phyloP scores from a whole-genome alignment of 1,140 invertebrate species.

The Drosophila aff. region DNA sequence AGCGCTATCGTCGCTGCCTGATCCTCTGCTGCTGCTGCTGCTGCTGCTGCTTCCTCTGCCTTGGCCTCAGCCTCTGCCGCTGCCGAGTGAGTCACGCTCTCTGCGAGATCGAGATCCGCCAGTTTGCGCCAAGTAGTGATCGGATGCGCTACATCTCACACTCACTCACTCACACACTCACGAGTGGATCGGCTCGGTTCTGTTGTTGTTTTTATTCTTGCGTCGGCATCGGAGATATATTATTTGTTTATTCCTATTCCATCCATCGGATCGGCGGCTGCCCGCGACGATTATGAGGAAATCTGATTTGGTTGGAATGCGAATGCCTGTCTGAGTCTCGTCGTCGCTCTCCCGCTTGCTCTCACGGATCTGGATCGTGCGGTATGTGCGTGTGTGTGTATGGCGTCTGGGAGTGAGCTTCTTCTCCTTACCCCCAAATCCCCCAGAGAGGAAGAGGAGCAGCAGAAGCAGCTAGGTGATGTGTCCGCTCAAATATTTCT shows the following conservation, averaged over 20 bases:
- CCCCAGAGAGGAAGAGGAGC: not conserved
- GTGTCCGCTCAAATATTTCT: conserved; percentile 60
- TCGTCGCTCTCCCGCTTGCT: conserved; percentile 19
- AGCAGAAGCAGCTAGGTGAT: conserved; percentile 39
- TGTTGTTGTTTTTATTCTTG: conserved; percentile 48
- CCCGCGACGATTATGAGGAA: conserved; percentile 71
- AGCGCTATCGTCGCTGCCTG: conserved; percentile 13
- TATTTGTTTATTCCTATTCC: conserved; percentile 63
- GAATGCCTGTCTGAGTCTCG: conserved; percentile 62
- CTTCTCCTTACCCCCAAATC: conserved; percentile 2
- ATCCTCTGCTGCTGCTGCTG: conserved; percentile 31
- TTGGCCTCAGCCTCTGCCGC: conserved; percentile 19
- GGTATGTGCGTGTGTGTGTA: conserved; percentile 28
- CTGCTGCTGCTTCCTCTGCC: not conserved
- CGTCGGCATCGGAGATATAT: conserved; percentile 52
- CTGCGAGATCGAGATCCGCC: conserved; percentile 46
- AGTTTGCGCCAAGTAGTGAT: conserved; percentile 56
- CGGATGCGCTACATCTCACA: conserved; percentile 47
- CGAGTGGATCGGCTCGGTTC: conserved; percentile 7
- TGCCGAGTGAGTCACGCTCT: conserved; percentile 52
- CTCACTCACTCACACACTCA: not conserved
- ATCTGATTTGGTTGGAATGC: conserved; percentile 81
- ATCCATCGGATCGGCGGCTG: conserved; percentile 47
- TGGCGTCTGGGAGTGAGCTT: conserved; percentile 36
- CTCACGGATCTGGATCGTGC: conserved; percentile 18